Base-by-base conservation (phyloP, 2,113 vertebrate species). In the Herpetotheres cachinnans region DNA sequence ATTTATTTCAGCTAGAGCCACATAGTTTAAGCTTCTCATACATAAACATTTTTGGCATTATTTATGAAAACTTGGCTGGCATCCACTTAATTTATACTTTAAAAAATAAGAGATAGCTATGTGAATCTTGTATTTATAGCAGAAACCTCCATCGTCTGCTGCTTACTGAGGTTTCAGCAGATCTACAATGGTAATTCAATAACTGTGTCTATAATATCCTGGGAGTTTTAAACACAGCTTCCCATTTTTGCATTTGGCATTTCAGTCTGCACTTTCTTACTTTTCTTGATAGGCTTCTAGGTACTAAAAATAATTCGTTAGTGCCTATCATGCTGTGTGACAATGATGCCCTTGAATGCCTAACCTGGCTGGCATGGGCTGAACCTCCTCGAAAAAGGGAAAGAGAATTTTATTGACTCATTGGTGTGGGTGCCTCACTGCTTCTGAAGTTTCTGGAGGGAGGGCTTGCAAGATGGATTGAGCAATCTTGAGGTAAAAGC, bases 21-120 rank as follows among this genome's bases (percentile, higher is more conserved):
- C 67, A 50, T 58, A 90, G 83, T 80, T 95, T 95, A 97, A 94
- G 72, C 88, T 84, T 58, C 82, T 97, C 97, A 97, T 95, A 95
- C 92, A 97, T 97, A 97, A 97, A 95, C 91, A 95, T 97, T 95
- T 95, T 94, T 11, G 36, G 87, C 91, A 91, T 97, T 97, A 97
- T 98, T 98, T 97, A 91, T 93, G 91, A 95, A 96, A 94, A 88
- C 81, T 77, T 94, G 94, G 85, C 90, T 78, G 89, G 32, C 59
- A 90, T 90, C 82, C 72, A 89, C 83, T 94, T 93, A 94, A 95
- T 93, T 96, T 97, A 65, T 95, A 79, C 81, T 90, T 92, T 55
- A 95, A 80, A 95, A 92, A 95, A 90, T 70, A 90, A 81, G 74
- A 93, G 71, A 80, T 70, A 95, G 79, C 79, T 85, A 82, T 95